Evolutionary conservation across 30 jellyfish, hydroid and myxozoan species (phyloP), one percentile per base, ranked within the genome.

Genomic region (Sanderia malayensis): DNA sequence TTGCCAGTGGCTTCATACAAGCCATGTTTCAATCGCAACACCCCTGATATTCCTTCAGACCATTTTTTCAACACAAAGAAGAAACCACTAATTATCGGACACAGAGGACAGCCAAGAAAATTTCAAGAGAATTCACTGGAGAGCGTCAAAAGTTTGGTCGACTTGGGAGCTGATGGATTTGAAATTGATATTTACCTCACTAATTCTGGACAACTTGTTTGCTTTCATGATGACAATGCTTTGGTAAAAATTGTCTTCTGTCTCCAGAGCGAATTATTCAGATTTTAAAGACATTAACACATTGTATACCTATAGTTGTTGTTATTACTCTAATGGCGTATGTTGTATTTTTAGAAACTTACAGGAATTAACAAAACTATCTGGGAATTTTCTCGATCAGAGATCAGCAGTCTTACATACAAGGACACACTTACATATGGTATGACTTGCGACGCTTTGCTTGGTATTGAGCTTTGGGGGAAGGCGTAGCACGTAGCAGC

Each of bases 181-280:
- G 97, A 88, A 73, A 67, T 79, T 15, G 97, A 88, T 46, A 82
- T 76, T 2, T 88, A 45, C 44, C 29, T 70, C 32, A 88, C 97
- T 0, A 77, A 81, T 28, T 76, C 72, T 70, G 81, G 70, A 29
- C 75, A 88, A 32, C 82, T 88, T 15, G 95, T 88, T 23, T 82
- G 80, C 31, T 88, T 88, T 73, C 97, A 88, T 67, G 95, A 88
- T 65, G 95, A 88, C 67, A 81, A 88, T 30, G 79, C 94, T 10
- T 44, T 25, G 88, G 97, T 79, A 41, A n/a, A n/a, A n/a, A n/a
- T n/a, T n/a, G n/a, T n/a, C n/a, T n/a, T n/a, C n/a, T n/a, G n/a
- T n/a, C n/a, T n/a, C n/a, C n/a, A n/a, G n/a, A n/a, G n/a, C n/a
- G n/a, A n/a, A n/a, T n/a, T n/a, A n/a, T n/a, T n/a, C n/a, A n/a